phyloP scores from a whole-genome alignment of 2,797 vertebrate genomes.

The Cossypha dichroa region DNA sequence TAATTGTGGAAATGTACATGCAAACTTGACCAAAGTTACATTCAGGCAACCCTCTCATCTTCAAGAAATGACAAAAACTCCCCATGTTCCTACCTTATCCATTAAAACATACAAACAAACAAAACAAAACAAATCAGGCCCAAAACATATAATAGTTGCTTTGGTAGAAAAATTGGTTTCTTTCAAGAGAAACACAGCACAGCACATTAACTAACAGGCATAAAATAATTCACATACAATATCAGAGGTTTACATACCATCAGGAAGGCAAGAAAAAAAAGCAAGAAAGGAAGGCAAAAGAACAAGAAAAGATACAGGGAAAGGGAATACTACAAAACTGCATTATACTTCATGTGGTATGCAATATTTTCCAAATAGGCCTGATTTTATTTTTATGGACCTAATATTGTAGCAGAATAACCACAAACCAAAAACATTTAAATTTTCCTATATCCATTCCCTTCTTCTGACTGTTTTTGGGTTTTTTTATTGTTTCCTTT shows the following conservation, averaged over 20 bases:
- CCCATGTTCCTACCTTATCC: background rate
- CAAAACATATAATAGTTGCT: slow-evolving; percentile 35
- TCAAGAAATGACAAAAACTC: background rate
- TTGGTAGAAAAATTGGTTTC: slow-evolving; percentile 7
- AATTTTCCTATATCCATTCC: background rate
- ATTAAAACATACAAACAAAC: slow-evolving; percentile 39
- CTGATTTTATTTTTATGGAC: background rate
- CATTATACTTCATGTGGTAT: background rate
- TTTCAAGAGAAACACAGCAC: slow-evolving; percentile 50
- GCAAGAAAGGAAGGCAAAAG: background rate
- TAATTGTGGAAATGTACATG: background rate
- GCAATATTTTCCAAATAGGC: background rate
- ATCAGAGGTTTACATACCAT: slow-evolving; percentile 57
- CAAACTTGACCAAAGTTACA: background rate
- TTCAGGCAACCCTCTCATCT: background rate
- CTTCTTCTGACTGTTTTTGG: background rate
- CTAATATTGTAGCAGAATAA: slow-evolving; percentile 1
- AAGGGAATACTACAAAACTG: background rate
- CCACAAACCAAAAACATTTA: background rate
- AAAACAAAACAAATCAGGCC: slow-evolving; percentile 17
- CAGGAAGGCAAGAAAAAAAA: background rate
- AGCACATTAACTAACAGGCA: slow-evolving; percentile 55
- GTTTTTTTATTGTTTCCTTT: background rate
- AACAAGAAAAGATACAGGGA: slow-evolving; percentile 7
- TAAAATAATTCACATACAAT: slow-evolving; percentile 58